phyloP scores from a whole-genome alignment of 2,888 invertebrate genomes.

The Cylloceria caligata region DNA sequence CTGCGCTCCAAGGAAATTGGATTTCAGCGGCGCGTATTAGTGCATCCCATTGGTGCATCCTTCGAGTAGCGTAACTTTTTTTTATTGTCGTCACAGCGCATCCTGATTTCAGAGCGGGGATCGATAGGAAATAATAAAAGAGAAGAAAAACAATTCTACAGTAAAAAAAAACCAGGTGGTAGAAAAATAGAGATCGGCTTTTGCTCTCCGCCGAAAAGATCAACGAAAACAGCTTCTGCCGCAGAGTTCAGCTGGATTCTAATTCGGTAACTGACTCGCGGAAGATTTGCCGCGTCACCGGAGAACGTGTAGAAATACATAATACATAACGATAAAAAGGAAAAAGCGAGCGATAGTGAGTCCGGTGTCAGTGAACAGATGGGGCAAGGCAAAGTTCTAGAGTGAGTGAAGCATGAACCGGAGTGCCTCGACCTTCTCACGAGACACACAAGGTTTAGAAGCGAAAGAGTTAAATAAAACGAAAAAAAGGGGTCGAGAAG shows the following conservation, averaged over 20 bases:
- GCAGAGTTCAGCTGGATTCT: conserved; percentile 34
- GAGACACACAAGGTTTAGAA: conserved; percentile 19
- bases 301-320: conserved; percentile 32
- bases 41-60: conserved; percentile 1
- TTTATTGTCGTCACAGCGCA: conserved; percentile 10
- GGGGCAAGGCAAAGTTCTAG: conserved; percentile 47
- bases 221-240: not conserved
- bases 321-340: not conserved
- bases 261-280: conserved; percentile 36
- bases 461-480: conserved; percentile 13
- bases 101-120: conserved; percentile 11
- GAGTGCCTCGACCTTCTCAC: conserved; percentile 65
- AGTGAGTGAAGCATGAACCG: conserved; percentile 44
- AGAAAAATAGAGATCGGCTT: not conserved
- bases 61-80: conserved; percentile 4
- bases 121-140: conserved; percentile 6
- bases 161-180: conserved; percentile 1
- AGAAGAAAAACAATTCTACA: not conserved
- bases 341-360: conserved; percentile 3
- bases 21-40: conserved; percentile 25
- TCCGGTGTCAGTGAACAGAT: conserved; percentile 58
- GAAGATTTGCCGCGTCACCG: conserved; percentile 25
- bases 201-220: not conserved
- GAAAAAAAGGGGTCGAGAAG: conserved; percentile 8
- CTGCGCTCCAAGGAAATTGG: conserved; percentile 45